Evolutionary conservation across 2,113 vertebrate species (phyloP), one percentile per base, ranked within the genome.

Genomic region (Percina caprodes): DNA sequence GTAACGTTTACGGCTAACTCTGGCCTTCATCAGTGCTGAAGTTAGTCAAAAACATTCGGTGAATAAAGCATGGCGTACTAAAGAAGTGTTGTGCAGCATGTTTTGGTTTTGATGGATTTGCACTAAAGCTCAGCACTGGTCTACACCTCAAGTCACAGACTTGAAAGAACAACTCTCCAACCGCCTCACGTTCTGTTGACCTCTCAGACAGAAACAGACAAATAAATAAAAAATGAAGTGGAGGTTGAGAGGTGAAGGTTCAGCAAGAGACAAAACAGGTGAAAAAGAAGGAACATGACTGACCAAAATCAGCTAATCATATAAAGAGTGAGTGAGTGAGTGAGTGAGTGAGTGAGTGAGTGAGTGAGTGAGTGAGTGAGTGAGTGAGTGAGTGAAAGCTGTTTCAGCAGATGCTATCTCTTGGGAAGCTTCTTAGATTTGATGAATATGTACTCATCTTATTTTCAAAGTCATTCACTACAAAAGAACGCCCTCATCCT

Each of bases 341-440:
- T 26, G 59, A 52, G 5, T 10, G 39, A 52, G 46, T 39, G 39
- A 10, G 39, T 39, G 39, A 10, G 39, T 39, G 39, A 10, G 39
- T 10, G 39, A 8, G 8, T 39, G 35, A 8, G 35, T 39, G 35
- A 8, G 35, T 39, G 35, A 8, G 35, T 39, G 8, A 51, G 15
- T 15, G 19, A 6, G 8, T 26, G 52, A 45, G 5, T 6, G 39
- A 52, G 46, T 2, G 0, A 42, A 8, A 6, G 71, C 70, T 78
- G 65, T 67, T 61, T 83, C 82, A 82, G 74, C 70, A 79, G 69
- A 79, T 73, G 49, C 42, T 39, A n/a, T 80, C 72, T 84, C 77
- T 55, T 35, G 56, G 69, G 83, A 75, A 69, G 66, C 9, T 54
- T 66, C 63, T 13, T 52, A 24, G 30, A 35, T 66, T 66, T 75